Evolutionary conservation across 1,140 invertebrate genomes (phyloP).

Genomic region (Mylabris phalerata): DNA sequence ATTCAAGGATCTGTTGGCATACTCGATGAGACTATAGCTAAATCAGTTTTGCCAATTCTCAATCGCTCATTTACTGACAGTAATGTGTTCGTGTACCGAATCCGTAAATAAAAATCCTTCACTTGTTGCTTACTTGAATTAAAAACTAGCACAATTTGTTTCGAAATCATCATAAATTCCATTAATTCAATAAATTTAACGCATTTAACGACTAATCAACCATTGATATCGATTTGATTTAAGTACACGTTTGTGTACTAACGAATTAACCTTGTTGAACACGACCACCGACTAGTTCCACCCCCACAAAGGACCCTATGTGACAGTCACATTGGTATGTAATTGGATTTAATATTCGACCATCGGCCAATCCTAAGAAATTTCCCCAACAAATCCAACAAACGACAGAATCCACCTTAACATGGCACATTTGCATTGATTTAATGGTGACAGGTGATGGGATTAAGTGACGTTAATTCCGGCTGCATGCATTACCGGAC

Average conservation of each 20-base stretch:
- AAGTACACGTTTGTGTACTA: too few species aligned
- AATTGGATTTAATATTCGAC: too few species aligned
- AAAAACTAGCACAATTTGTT: slow-evolving; percentile 6
- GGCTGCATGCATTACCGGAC: slow-evolving; percentile 22
- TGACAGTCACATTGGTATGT: too few species aligned
- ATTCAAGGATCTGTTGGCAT: slow-evolving; percentile 23
- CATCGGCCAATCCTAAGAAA: too few species aligned
- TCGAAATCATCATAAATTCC: not conserved
- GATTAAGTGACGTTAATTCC: slow-evolving; percentile 20
- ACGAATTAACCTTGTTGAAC: too few species aligned
- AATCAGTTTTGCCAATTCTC: slow-evolving; percentile 22
- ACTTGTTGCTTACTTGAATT: slow-evolving; percentile 14
- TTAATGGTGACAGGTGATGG: slow-evolving; percentile 12
- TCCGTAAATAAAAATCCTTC: slow-evolving; percentile 19
- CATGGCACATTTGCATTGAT: slow-evolving; percentile 21
- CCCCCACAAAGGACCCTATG: too few species aligned
- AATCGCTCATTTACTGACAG: slow-evolving; percentile 16
- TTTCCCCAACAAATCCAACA: too few species aligned
- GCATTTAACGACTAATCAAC: too few species aligned
- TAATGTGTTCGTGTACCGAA: slow-evolving; percentile 19
- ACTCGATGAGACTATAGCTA: slow-evolving; percentile 7
- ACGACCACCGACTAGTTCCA: too few species aligned
- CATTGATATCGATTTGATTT: too few species aligned
- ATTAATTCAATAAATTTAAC: too few species aligned
- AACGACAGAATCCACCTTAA: not conserved